Evolutionary conservation across 1,140 invertebrate species (phyloP).

Genomic region (Hormaphis cornu): DNA sequence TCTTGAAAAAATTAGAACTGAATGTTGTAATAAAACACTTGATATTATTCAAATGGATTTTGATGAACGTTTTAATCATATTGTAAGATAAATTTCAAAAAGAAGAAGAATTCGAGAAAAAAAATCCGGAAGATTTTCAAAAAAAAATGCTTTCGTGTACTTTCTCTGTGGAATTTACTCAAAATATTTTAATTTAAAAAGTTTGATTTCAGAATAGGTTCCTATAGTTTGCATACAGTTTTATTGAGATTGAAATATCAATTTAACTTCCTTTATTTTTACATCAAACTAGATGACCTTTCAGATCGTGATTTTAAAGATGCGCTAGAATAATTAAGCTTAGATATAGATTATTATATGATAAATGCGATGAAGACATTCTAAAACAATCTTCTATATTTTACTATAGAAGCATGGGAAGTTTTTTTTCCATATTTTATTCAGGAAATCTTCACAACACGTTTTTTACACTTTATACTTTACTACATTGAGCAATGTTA

Average conservation of each 20-base stretch:
- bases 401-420: neutral
- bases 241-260: neutral
- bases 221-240: neutral
- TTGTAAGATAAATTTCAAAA: neutral
- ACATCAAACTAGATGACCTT: neutral
- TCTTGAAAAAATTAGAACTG: neutral
- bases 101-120: neutral
- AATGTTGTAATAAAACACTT: neutral
- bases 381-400: neutral
- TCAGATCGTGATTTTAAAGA: neutral
- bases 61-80: neutral
- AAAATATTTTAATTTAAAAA: neutral
- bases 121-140: neutral
- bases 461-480: neutral
- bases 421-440: neutral
- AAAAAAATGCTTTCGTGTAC: neutral
- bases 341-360: neutral
- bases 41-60: neutral
- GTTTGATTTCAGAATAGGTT: slow-evolving; percentile 1
- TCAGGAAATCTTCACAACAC: neutral
- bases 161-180: neutral
- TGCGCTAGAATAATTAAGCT: neutral
- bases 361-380: neutral
- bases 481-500: neutral
- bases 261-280: neutral